These are phyloP conservation scores for Calvadosia cruxmelitensis DNA, from an alignment of 30 jellyfish, hydroid and myxozoan genomes.

Conservation along the genomic window DNA sequence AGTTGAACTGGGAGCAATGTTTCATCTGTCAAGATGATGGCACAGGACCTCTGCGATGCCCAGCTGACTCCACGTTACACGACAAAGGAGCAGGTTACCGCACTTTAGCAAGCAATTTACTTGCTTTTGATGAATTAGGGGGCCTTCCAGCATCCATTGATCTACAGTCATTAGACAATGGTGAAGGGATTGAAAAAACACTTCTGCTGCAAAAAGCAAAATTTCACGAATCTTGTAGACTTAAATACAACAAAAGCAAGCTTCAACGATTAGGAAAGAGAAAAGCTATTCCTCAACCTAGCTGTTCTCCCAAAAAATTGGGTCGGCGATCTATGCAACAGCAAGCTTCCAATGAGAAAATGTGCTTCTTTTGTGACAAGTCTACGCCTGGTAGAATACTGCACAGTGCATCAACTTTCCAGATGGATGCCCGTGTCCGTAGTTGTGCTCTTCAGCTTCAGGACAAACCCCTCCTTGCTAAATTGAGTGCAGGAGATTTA, in stretches of 20 bases:
- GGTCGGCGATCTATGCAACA: too few relatives aligned
- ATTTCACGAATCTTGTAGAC: slow-evolving; percentile 11
- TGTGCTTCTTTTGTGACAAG: too few relatives aligned
- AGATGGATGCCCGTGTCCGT: too few relatives aligned
- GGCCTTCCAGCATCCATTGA: not conserved
- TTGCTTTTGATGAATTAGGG: not conserved
- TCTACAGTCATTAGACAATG: not conserved
- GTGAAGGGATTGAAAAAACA: not conserved
- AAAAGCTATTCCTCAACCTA: too few relatives aligned
- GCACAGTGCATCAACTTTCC: too few relatives aligned
- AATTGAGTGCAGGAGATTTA: not conserved
- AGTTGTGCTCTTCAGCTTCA: too few relatives aligned
- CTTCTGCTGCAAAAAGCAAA: not conserved
- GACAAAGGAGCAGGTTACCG: slow-evolving; percentile 14
- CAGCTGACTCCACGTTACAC: slow-evolving; percentile 1
- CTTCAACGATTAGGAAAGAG: slow-evolving; percentile 5
- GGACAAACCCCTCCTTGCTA: not conserved
- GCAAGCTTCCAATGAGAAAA: too few relatives aligned
- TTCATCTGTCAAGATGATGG: slow-evolving; percentile 24
- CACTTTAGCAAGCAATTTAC: not conserved
- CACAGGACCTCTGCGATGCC: slow-evolving; percentile 25
- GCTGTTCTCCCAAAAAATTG: too few relatives aligned
- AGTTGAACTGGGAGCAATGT: slow-evolving; percentile 33
- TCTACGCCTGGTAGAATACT: too few relatives aligned
- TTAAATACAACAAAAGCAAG: slow-evolving; percentile 5